Conservation (phyloP, 2,113 vertebrate genomes). For the Syngnathus typhle region DNA sequence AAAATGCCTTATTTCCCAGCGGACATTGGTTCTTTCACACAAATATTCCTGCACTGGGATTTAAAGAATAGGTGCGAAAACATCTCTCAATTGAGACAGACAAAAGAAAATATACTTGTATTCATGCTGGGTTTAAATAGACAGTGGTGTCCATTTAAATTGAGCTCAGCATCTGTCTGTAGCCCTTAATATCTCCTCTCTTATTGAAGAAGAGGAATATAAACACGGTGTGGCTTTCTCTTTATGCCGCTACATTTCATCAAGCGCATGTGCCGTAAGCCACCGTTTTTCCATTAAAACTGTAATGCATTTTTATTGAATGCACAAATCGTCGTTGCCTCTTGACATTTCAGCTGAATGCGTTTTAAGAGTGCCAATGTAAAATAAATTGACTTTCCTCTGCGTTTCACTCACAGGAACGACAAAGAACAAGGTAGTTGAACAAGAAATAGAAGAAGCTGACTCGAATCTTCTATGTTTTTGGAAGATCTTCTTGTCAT, state of each 20-base stretch:
- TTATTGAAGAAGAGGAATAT: slow-evolving; percentile 59
- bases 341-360: slow-evolving; percentile 3
- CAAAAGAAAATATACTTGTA: slow-evolving; percentile 25
- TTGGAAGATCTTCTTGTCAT: not conserved
- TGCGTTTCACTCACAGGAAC: not conserved
- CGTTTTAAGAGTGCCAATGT: not conserved
- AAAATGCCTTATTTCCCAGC: slow-evolving; percentile 73
- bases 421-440: not conserved
- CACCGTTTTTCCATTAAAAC: not conserved
- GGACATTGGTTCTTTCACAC: slow-evolving; percentile 55
- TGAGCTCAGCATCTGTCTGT: slow-evolving; percentile 54
- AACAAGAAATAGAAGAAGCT: not conserved
- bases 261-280: not conserved
- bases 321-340: not conserved
- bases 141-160: slow-evolving; percentile 60
- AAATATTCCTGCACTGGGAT: slow-evolving; percentile 62
- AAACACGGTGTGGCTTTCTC: slow-evolving; percentile 55
- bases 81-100: slow-evolving; percentile 32
- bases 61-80: slow-evolving; percentile 32
- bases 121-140: slow-evolving; percentile 45
- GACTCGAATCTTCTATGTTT: not conserved
- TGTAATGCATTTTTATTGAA: not conserved
- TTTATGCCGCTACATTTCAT: slow-evolving; percentile 1
- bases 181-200: slow-evolving; percentile 60
- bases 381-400: slow-evolving; percentile 2